Conservation (phyloP, 2,113 vertebrate genomes). For the Pachypanchax playfairii region DNA sequence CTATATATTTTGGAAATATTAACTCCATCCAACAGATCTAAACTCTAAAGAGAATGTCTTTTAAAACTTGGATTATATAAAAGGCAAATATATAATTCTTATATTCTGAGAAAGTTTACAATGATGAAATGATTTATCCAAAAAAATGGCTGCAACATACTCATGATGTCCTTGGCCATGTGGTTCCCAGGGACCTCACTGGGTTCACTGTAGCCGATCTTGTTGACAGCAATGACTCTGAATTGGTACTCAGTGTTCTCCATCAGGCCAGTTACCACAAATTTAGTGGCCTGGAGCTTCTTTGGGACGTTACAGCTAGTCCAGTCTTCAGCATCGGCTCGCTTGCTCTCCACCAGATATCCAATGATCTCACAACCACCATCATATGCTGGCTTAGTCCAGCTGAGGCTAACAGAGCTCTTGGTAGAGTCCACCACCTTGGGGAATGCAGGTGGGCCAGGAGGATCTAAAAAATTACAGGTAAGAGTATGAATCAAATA, state of each 20-base stretch:
- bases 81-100: too few relatives aligned
- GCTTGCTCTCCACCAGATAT: conserved; percentile 93
- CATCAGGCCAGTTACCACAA: conserved; percentile 87
- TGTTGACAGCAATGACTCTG: conserved; percentile 92
- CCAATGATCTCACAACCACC: conserved; percentile 97
- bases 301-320: conserved; percentile 93
- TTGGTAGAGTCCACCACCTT: conserved; percentile 93
- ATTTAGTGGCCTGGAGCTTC: conserved; percentile 89
- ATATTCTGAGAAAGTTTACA: too few relatives aligned
- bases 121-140: too few relatives aligned
- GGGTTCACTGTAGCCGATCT: conserved; percentile 94
- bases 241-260: conserved; percentile 94
- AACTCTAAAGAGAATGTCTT: background rate
- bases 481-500: background rate
- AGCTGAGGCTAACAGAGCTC: conserved; percentile 90
- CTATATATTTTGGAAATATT: background rate
- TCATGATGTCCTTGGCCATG: conserved; percentile 91
- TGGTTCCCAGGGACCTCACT: conserved; percentile 96
- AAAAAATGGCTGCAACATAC: conserved; percentile 77
- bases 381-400: conserved; percentile 97
- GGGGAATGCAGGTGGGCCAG: conserved; percentile 95
- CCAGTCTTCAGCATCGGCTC: conserved; percentile 89
- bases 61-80: background rate
- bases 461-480: conserved; percentile 85
- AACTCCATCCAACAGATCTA: background rate